Conservation (phyloP, 2,113 vertebrate species). For the Orthonyx spaldingii region DNA sequence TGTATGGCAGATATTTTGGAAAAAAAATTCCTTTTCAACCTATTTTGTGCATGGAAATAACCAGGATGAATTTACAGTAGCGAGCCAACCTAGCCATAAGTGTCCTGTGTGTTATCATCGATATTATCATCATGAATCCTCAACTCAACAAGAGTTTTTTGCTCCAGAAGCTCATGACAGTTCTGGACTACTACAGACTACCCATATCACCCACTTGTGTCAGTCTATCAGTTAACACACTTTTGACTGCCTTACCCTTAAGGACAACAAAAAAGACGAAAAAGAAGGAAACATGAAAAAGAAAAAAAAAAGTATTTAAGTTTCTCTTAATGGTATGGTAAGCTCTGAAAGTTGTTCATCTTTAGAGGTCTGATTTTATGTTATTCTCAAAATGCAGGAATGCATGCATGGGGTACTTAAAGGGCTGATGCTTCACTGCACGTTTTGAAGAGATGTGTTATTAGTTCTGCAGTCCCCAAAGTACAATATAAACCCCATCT, state of each 20-base stretch:
- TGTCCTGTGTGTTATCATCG: background rate
- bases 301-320: accelerated
- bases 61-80: background rate
- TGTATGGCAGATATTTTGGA: background rate
- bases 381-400: background rate
- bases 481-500: background rate
- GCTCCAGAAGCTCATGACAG: background rate
- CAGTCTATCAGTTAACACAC: background rate
- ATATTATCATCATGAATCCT: background rate
- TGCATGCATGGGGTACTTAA: background rate
- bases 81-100: background rate
- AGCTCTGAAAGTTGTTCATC: background rate
- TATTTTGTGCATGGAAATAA: background rate
- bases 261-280: background rate
- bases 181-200: background rate
- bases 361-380: background rate
- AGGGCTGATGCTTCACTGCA: background rate
- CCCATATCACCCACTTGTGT: background rate
- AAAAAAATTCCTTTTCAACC: background rate
- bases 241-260: background rate
- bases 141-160: background rate
- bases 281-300: no score
- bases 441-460: background rate
- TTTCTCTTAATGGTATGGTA: background rate
- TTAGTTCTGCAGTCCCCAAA: background rate